These are phyloP conservation scores for Ictalurus furcatus DNA, from an alignment of 2,113 vertebrate species.

Conservation along the genomic window DNA sequence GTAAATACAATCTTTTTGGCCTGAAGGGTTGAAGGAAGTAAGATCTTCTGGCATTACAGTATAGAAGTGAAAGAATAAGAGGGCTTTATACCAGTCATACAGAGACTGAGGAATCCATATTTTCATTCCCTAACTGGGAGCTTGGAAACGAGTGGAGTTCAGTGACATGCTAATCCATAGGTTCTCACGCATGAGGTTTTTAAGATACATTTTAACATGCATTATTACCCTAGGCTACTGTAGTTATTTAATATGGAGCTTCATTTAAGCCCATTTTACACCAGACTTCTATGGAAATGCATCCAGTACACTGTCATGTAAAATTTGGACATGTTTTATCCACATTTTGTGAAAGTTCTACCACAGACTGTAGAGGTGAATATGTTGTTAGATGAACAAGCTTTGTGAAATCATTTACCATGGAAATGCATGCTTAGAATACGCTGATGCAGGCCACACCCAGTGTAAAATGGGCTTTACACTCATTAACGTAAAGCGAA, in stretches of 20 bases:
- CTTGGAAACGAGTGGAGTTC: neutral
- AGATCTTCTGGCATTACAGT: neutral
- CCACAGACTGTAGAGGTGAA: neutral
- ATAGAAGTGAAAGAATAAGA: neutral
- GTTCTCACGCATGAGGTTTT: neutral
- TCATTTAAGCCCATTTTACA: neutral
- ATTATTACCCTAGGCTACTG: neutral
- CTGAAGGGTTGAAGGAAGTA: neutral
- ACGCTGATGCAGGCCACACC: neutral
- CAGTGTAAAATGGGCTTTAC: neutral
- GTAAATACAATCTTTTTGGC: neutral
- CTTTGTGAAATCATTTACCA: neutral
- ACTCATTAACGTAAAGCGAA: neutral
- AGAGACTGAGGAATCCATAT: neutral
- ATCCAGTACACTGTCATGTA: neutral
- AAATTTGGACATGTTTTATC: neutral
- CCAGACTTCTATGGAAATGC: neutral
- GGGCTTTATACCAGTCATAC: neutral
- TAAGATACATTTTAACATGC: neutral
- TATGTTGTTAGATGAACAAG: neutral
- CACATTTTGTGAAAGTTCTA: neutral
- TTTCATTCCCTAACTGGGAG: neutral
- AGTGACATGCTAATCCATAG: neutral
- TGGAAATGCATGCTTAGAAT: neutral
- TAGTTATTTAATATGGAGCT: neutral